Percentiles rank a stretch among this genome's conserved stretches.
Evolutionary conservation across 2,797 vertebrate genomes (phyloP).

Genomic region (Morelia viridis): DNA sequence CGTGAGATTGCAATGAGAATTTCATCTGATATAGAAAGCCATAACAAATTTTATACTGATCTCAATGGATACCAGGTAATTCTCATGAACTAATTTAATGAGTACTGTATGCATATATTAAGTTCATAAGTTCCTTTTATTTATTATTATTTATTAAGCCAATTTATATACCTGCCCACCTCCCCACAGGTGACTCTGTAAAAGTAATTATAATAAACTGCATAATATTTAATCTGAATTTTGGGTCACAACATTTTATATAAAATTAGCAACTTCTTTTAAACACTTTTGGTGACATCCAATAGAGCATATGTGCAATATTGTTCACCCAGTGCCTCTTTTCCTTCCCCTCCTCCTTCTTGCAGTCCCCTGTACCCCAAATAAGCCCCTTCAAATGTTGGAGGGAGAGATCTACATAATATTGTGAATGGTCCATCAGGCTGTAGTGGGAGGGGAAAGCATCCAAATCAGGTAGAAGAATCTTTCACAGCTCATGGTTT

Average conservation of each 20-base stretch:
- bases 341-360: not conserved
- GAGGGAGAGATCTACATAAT: not conserved
- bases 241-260: not conserved
- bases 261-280: not conserved
- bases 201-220: not conserved
- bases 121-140: not conserved
- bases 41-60: conserved; percentile 86
- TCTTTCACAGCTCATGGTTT: not conserved
- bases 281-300: not conserved
- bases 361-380: not conserved
- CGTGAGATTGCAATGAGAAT: conserved; percentile 89
- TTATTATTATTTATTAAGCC: no score
- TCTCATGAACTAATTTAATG: conserved; percentile 36
- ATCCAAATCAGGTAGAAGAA: not conserved
- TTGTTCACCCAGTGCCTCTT: not conserved
- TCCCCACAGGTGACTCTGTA: not conserved
- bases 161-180: no score
- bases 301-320: not conserved
- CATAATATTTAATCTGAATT: not conserved
- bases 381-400: not conserved
- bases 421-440: not conserved
- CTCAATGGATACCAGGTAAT: conserved; percentile 93
- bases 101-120: not conserved
- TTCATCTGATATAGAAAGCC: conserved; percentile 79
- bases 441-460: not conserved